A percentile compares a stretch with the other conserved stretches of the same genome.
Evolutionary conservation across 1,140 invertebrate species (phyloP).

Genomic region (Myzus persicae): DNA sequence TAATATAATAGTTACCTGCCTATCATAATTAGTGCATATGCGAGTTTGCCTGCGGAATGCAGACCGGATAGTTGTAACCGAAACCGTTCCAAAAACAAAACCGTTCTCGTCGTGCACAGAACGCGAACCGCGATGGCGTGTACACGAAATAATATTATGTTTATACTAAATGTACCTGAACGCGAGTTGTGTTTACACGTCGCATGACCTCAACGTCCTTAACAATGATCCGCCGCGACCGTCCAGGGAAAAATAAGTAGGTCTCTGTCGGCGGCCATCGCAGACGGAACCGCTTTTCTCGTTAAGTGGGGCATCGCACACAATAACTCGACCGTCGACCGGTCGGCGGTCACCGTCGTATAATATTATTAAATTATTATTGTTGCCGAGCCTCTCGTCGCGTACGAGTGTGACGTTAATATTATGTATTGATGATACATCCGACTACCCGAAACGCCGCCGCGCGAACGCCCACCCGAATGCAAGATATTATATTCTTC

Average conservation of each 20-base stretch:
- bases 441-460: no score
- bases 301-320: not conserved
- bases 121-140: not conserved
- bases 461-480: not conserved
- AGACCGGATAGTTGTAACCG: not conserved
- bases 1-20: no score
- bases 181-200: not conserved
- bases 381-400: not conserved
- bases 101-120: not conserved
- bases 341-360: not conserved
- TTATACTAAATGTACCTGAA: not conserved
- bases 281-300: conserved; percentile 9
- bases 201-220: conserved; percentile 32
- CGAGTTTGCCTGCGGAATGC: not conserved
- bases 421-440: not conserved
- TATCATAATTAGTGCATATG: not conserved
- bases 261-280: not conserved
- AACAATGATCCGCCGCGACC: not conserved
- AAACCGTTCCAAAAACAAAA: not conserved
- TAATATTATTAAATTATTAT: not conserved
- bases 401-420: not conserved
- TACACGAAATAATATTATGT: not conserved
- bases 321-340: not conserved
- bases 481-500: not conserved
- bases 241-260: not conserved